Percentiles rank a stretch among this genome's conserved stretches.
Conservation (phyloP, 2,113 vertebrate species). For the Myodes glareolus region DNA sequence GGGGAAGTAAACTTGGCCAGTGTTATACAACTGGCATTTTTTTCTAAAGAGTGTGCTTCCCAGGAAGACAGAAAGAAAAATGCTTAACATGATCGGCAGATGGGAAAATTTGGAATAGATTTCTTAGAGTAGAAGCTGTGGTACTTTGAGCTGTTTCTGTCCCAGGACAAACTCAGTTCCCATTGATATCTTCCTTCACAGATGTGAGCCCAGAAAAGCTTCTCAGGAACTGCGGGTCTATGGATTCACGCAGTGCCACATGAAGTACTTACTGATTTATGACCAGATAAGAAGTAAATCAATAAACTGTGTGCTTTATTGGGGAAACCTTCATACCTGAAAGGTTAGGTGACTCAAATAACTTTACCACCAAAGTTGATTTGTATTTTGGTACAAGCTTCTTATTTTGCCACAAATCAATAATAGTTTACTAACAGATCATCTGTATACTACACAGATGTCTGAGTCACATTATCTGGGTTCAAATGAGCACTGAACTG, state of each 20-base stretch:
- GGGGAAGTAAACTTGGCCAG: neutral
- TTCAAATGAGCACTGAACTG: neutral
- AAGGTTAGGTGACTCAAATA: conserved; percentile 28
- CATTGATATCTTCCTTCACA: neutral
- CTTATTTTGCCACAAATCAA: neutral
- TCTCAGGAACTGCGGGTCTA: neutral
- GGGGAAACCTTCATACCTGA: neutral
- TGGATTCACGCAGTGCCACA: neutral
- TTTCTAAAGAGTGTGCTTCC: conserved; percentile 31
- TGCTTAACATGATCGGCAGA: neutral
- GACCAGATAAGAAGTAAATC: conserved; percentile 27
- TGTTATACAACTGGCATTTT: neutral
- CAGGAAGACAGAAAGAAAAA: neutral
- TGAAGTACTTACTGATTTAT: neutral
- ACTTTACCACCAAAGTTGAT: neutral
- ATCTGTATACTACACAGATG: neutral
- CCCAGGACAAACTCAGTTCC: neutral
- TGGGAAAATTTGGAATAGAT: conserved; percentile 34
- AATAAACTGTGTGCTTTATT: neutral
- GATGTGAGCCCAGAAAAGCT: neutral
- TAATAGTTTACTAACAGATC: neutral
- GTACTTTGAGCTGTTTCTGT: neutral
- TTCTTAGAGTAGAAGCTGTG: neutral
- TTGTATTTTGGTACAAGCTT: neutral
- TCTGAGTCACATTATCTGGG: neutral